phyloP scores from a whole-genome alignment of 2,888 invertebrate genomes.

The Mythimna vitellina region DNA sequence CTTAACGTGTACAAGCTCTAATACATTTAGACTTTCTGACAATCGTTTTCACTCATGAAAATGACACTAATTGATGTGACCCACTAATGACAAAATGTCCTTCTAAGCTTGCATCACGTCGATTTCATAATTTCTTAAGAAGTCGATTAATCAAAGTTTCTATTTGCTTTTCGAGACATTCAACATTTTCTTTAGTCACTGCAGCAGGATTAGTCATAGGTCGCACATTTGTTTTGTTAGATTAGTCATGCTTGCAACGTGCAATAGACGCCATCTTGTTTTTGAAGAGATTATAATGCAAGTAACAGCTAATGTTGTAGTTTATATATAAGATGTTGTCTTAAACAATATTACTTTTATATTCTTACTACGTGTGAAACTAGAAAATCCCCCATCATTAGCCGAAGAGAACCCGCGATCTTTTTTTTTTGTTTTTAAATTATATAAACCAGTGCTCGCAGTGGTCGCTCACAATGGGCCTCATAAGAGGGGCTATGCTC shows the following conservation, averaged over 20 bases:
- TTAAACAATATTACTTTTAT: no score
- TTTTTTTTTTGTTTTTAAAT: no score
- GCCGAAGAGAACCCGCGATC: no score
- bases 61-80: no score
- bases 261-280: conserved; percentile 28
- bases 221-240: conserved; percentile 14
- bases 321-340: not conserved
- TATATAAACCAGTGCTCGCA: no score
- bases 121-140: not conserved
- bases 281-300: conserved; percentile 6
- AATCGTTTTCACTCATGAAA: no score
- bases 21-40: no score
- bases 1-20: no score
- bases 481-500: no score
- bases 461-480: no score
- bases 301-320: not conserved
- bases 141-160: conserved; percentile 22
- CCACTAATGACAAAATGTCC: not conserved
- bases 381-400: no score
- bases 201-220: conserved; percentile 27
- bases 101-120: not conserved
- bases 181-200: conserved; percentile 28
- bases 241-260: conserved; percentile 29
- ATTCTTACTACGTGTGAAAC: no score
- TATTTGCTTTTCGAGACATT: conserved; percentile 18